Evolutionary conservation across 2,797 vertebrate genomes (phyloP).

Genomic region (Pygocentrus nattereri): DNA sequence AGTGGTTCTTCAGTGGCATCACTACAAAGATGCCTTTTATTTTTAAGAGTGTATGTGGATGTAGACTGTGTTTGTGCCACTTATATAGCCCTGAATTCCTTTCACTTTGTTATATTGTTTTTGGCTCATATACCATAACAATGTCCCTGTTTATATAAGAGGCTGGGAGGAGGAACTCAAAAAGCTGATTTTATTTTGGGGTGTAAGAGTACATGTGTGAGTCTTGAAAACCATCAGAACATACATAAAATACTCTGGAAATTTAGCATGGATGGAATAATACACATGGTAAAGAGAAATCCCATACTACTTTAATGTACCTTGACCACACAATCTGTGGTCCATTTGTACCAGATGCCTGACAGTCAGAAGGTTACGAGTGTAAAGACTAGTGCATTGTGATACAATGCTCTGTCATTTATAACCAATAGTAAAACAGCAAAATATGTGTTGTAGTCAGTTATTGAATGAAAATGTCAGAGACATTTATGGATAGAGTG

Average conservation of each 20-base stretch:
- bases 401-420: neutral
- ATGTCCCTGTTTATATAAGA: slow-evolving; percentile 15
- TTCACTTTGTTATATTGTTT: neutral
- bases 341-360: neutral
- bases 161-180: neutral
- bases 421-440: neutral
- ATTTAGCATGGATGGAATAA: neutral
- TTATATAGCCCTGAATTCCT: slow-evolving; percentile 1
- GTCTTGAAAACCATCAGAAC: neutral
- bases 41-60: neutral
- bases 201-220: neutral
- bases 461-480: too few species aligned
- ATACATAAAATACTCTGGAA: neutral
- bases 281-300: neutral
- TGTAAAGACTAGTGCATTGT: too few species aligned
- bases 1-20: neutral
- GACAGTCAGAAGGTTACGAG: neutral
- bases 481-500: too few species aligned
- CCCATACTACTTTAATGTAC: neutral
- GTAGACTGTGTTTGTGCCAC: neutral
- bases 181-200: neutral
- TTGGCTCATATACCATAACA: slow-evolving; percentile 16
- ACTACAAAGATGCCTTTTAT: neutral
- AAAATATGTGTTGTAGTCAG: neutral
- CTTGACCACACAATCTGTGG: slow-evolving; percentile 11